These are phyloP conservation scores for Peromyscus californicus DNA, from an alignment of 2,113 vertebrate species.

Conservation along the genomic window DNA sequence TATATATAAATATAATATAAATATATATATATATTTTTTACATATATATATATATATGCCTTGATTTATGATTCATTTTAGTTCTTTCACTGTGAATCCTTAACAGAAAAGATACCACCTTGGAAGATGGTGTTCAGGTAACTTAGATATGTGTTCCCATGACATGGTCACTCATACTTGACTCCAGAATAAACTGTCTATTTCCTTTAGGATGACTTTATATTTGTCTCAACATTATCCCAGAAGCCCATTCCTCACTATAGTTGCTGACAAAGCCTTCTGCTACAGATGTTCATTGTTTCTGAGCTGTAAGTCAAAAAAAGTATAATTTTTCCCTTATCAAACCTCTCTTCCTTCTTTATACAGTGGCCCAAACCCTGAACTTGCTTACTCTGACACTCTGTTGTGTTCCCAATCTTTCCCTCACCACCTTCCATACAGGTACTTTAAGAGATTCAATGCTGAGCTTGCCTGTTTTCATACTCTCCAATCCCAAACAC, in stretches of 20 bases:
- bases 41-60: not conserved
- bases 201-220: not conserved
- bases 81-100: not conserved
- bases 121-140: not conserved
- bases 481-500: not conserved
- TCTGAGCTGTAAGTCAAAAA: not conserved
- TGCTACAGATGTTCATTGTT: too few species aligned
- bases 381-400: not conserved
- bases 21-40: not conserved
- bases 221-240: not conserved
- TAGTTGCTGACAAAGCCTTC: not conserved
- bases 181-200: not conserved
- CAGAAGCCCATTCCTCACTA: too few species aligned
- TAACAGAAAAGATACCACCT: not conserved
- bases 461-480: not conserved
- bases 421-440: rapidly evolving
- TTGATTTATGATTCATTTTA: not conserved
- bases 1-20: too few species aligned
- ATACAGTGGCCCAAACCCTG: not conserved
- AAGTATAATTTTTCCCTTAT: not conserved
- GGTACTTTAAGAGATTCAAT: not conserved
- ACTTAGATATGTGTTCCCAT: not conserved
- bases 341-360: not conserved
- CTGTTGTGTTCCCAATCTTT: not conserved
- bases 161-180: not conserved